Conservation (phyloP, 1,140 invertebrate species). For the Brachystomella parvula region DNA sequence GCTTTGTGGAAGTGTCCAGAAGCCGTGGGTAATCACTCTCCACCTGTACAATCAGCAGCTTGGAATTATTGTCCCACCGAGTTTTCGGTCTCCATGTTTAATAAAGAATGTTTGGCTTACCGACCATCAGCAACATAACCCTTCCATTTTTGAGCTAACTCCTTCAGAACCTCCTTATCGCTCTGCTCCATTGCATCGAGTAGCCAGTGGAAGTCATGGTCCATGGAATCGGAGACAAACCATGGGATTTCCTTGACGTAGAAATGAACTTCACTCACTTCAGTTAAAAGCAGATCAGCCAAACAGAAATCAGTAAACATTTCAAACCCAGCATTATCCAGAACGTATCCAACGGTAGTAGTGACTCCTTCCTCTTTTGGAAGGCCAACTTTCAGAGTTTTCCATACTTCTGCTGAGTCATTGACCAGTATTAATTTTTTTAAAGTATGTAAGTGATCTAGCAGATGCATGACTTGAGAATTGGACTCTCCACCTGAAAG, state of each 20-base stretch:
- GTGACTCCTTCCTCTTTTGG: constrained; percentile 13
- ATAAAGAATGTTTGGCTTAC: no score
- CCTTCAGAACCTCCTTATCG: constrained; percentile 14
- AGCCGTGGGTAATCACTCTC: constrained; percentile 53
- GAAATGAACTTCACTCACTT: constrained; percentile 64
- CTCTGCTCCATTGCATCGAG: constrained; percentile 40
- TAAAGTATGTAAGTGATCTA: constrained; percentile 56
- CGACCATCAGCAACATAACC: constrained; percentile 44
- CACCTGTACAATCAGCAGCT: constrained; percentile 42
- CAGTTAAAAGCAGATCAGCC: constrained; percentile 64
- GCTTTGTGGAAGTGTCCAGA: constrained; percentile 79
- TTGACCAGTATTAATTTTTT: constrained; percentile 62
- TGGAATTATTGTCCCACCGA: no score
- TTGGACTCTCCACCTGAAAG: constrained; percentile 61
- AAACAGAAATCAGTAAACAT: constrained; percentile 82
- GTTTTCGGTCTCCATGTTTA: neutral
- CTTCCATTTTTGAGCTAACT: constrained; percentile 47
- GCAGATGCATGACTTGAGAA: constrained; percentile 50
- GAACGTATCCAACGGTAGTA: constrained; percentile 60
- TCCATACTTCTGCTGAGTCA: constrained; percentile 54
- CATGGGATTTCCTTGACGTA: constrained; percentile 87
- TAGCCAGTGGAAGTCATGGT: constrained; percentile 66
- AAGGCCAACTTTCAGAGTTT: constrained; percentile 40
- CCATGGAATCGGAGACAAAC: constrained; percentile 89
- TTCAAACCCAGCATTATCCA: constrained; percentile 93